Conservation (phyloP, 2,797 vertebrate genomes). For the Helostoma temminkii region DNA sequence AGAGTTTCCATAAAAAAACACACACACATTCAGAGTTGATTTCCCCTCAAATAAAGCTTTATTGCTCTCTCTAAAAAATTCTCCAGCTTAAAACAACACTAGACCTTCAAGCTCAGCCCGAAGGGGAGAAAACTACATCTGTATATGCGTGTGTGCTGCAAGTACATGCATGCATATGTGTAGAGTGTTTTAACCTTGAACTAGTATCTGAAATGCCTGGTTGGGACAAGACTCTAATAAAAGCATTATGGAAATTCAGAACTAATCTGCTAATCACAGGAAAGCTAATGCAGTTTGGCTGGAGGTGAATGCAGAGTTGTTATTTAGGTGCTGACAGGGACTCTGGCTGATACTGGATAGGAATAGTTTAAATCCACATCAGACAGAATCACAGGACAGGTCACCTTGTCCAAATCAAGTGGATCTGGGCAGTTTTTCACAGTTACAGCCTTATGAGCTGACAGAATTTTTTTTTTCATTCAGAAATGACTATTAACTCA, state of each 20-base stretch:
- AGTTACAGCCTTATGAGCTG: neutral
- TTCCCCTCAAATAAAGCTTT: conserved; percentile 23
- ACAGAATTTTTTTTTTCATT: conserved; percentile 5
- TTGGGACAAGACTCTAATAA: conserved; percentile 68
- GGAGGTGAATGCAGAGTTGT: conserved; percentile 67
- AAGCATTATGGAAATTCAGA: conserved; percentile 77
- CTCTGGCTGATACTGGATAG: conserved; percentile 31
- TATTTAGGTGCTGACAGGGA: conserved; percentile 61
- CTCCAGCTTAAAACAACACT: conserved; percentile 29
- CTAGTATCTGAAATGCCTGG: conserved; percentile 60
- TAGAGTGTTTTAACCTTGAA: conserved; percentile 76
- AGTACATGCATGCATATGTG: conserved; percentile 15
- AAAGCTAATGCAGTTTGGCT: conserved; percentile 76
- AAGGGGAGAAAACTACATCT: conserved; percentile 21
- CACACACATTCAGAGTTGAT: conserved; percentile 40
- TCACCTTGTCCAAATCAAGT: conserved; percentile 68
- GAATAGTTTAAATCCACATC: conserved; percentile 61
- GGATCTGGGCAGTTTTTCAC: conserved; percentile 27
- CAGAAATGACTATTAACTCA: neutral
- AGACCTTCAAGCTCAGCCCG: conserved; percentile 31
- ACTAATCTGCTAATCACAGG: conserved; percentile 77
- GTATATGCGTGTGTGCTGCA: neutral
- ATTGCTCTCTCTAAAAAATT: conserved; percentile 30
- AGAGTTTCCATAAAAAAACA: conserved; percentile 73
- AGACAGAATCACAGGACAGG: conserved; percentile 42